These are phyloP conservation scores for Spongia lamella DNA, from an alignment of 37 sponge, comb jelly and placozoan genomes.

Conservation along the genomic window DNA sequence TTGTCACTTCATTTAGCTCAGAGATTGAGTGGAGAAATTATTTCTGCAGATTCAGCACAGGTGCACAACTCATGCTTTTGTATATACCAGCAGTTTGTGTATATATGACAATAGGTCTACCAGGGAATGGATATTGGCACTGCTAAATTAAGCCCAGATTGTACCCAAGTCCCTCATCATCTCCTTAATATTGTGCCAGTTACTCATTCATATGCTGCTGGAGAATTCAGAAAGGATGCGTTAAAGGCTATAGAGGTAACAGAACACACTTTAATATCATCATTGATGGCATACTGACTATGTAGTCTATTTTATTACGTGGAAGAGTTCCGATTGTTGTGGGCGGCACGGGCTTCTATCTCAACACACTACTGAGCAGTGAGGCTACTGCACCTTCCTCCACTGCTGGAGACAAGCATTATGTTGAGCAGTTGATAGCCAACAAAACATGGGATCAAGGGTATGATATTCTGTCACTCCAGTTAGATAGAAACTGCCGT, in stretches of 20 bases:
- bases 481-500: background rate
- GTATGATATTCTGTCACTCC: constrained; percentile 39
- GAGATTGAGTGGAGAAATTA: constrained; percentile 82
- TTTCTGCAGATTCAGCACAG: constrained; percentile 96
- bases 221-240: constrained; percentile 46
- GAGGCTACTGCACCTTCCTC: constrained; percentile 44
- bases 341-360: constrained; percentile 93
- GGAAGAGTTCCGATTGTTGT: constrained; percentile 91
- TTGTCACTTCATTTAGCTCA: constrained; percentile 80
- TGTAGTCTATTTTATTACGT: constrained; percentile 50
- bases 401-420: constrained; percentile 43
- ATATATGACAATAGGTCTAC: constrained; percentile 58
- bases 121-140: constrained; percentile 63
- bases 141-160: constrained; percentile 45
- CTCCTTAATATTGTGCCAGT: constrained; percentile 61
- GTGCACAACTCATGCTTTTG: constrained; percentile 6
- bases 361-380: constrained; percentile 67
- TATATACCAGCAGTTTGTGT: background rate
- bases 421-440: constrained; percentile 43
- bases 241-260: constrained; percentile 48
- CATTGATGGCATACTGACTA: constrained; percentile 8
- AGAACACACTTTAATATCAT: background rate
- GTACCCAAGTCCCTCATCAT: constrained; percentile 48
- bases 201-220: constrained; percentile 40
- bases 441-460: constrained; percentile 59